Evolutionary conservation across 2,888 invertebrate species (phyloP).

Genomic region (Drosophila cyrtoloma): DNA sequence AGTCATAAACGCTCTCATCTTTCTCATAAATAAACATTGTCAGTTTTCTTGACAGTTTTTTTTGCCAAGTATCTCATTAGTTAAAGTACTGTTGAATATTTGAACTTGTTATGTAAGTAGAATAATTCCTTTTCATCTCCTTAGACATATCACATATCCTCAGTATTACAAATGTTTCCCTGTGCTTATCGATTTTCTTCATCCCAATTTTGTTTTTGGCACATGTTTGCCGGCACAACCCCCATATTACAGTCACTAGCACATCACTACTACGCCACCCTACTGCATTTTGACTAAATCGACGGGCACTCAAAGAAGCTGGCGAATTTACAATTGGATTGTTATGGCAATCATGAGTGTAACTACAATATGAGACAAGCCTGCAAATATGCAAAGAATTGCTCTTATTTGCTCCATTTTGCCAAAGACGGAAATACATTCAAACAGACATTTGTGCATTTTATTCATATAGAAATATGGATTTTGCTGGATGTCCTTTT

Average conservation of each 20-base stretch:
- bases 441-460: constrained; percentile 1
- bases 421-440: constrained; percentile 14
- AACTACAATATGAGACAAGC: constrained; percentile 17
- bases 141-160: neutral
- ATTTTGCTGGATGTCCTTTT: constrained; percentile 12
- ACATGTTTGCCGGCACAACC: constrained; percentile 19
- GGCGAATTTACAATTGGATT: constrained; percentile 55
- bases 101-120: neutral
- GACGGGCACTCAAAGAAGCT: constrained; percentile 28
- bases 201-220: neutral
- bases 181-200: constrained; percentile 26
- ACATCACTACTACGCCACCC: constrained; percentile 44
- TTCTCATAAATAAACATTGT: neutral
- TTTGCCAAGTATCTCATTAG: neutral
- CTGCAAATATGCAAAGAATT: constrained; percentile 47
- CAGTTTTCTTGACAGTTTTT: neutral
- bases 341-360: constrained; percentile 53
- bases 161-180: constrained; percentile 11
- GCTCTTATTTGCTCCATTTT: constrained; percentile 23
- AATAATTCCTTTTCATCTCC: neutral
- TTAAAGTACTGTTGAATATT: neutral
- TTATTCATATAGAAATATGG: constrained; percentile 2
- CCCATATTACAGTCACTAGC: constrained; percentile 8
- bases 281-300: constrained; percentile 23
- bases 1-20: neutral